Conservation (phyloP, 2,113 vertebrate genomes). For the Megalops atlanticus region DNA sequence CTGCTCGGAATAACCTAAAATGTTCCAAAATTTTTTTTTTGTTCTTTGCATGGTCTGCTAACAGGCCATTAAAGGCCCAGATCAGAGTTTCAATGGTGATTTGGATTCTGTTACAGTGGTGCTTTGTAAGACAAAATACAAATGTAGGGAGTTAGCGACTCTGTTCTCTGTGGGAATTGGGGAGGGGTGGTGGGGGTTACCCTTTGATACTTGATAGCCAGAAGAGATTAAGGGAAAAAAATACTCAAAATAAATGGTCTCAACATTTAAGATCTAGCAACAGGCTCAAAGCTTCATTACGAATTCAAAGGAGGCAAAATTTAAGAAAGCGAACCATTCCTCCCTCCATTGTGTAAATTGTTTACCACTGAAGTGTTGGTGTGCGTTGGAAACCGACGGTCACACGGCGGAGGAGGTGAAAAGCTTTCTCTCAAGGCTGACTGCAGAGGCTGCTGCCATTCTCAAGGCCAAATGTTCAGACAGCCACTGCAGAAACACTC, state of each 20-base stretch:
- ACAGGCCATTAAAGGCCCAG: not conserved
- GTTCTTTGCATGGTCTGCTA: not conserved
- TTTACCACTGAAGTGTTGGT: not conserved
- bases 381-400: not conserved
- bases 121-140: too few relatives aligned
- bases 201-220: not conserved
- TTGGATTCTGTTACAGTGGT: too few relatives aligned
- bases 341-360: not conserved
- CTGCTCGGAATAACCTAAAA: not conserved
- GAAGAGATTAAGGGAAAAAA: not conserved
- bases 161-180: too few relatives aligned
- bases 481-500: not conserved
- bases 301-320: not conserved
- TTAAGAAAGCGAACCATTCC: not conserved
- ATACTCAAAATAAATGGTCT: not conserved
- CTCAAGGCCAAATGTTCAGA: slow-evolving; percentile 1
- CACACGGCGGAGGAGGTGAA: not conserved
- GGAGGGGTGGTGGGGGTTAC: too few relatives aligned
- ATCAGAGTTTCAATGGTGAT: too few relatives aligned
- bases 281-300: not conserved
- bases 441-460: not conserved
- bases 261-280: not conserved
- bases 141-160: too few relatives aligned
- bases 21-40: not conserved
- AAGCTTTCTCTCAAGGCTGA: slow-evolving; percentile 16